phyloP scores from a whole-genome alignment of 2,888 invertebrate genomes.

The Pterobdella sp. region DNA sequence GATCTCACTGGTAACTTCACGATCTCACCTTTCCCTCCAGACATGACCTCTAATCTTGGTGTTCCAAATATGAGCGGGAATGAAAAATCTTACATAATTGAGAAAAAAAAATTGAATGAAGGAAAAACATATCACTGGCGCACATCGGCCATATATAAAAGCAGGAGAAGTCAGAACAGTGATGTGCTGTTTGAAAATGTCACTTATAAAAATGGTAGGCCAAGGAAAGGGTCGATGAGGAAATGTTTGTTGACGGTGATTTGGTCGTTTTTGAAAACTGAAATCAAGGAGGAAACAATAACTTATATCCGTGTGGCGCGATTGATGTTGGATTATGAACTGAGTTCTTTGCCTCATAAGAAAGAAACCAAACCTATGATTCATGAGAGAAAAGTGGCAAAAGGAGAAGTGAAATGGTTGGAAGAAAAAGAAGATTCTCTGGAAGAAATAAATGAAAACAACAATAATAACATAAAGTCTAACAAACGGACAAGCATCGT shows the following conservation, averaged over 20 bases:
- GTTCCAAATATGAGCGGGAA: neutral
- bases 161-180: slow-evolving; percentile 11
- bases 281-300: slow-evolving; percentile 15
- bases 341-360: neutral
- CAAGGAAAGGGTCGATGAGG: neutral
- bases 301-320: slow-evolving; percentile 18
- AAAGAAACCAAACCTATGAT: slow-evolving; percentile 5
- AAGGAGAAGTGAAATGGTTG: neutral
- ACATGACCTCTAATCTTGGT: neutral
- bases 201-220: slow-evolving; percentile 22
- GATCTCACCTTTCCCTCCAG: neutral
- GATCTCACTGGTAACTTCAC: neutral
- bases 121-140: slow-evolving; percentile 16
- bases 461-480: neutral
- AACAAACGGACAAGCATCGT: neutral
- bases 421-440: neutral
- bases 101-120: neutral
- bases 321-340: slow-evolving; percentile 17
- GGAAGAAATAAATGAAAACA: neutral
- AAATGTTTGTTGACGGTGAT: slow-evolving; percentile 18
- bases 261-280: slow-evolving; percentile 23
- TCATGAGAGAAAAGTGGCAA: slow-evolving; percentile 21
- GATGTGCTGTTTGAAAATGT: slow-evolving; percentile 23
- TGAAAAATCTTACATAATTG: neutral
- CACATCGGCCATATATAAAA: slow-evolving; percentile 20